A percentile compares a stretch with the other conserved stretches of the same genome.
Conservation (phyloP, 1,140 invertebrate species). For the Armadillidium nasatum region DNA sequence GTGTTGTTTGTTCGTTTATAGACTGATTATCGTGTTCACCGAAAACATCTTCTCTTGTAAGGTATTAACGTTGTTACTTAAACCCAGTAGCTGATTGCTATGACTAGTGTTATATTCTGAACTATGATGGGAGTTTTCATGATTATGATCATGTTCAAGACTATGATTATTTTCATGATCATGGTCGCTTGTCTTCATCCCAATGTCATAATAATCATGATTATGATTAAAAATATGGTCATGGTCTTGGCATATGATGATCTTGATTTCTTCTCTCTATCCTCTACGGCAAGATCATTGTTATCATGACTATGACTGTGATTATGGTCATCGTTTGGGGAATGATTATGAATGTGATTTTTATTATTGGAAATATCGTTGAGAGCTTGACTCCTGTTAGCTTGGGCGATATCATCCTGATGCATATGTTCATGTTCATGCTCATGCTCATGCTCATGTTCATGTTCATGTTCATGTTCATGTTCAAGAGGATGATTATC, state of each 20-base stretch:
- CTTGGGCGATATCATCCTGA: no score
- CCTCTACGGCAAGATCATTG: neutral
- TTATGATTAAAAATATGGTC: neutral
- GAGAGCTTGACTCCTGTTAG: no score
- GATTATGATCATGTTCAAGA: neutral
- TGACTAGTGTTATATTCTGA: no score
- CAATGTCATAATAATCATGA: conserved; percentile 3
- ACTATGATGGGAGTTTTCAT: neutral
- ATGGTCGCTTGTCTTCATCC: neutral
- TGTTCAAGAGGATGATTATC: no score
- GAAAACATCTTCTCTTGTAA: no score
- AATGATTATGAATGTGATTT: neutral
- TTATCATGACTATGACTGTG: conserved; percentile 14
- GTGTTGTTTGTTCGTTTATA: no score
- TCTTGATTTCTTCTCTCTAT: neutral
- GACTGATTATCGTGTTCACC: no score
- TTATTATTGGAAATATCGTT: neutral
- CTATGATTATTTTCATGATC: conserved; percentile 19
- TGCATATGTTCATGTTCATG: no score
- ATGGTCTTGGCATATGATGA: conserved; percentile 2
- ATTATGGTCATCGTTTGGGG: neutral
- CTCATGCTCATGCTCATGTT: no score
- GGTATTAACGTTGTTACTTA: no score
- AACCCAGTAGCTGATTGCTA: no score
- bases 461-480: no score